Conservation (phyloP, 2,113 vertebrate genomes). For the Saimiri boliviensis region DNA sequence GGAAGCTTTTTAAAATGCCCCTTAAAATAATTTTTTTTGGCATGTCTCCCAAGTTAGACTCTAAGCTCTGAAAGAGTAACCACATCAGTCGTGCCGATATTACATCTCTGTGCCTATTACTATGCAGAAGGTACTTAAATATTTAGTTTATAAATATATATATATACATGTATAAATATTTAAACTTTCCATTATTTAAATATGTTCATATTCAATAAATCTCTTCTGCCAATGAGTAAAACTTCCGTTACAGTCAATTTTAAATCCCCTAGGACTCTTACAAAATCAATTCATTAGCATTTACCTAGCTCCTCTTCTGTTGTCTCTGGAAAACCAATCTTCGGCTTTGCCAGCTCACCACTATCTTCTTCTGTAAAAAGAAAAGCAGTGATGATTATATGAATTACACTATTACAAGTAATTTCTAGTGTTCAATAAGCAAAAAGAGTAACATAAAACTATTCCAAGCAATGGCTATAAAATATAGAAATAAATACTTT, state of each 20-base stretch:
- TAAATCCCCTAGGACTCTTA: neutral
- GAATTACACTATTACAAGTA: neutral
- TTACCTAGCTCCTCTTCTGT: conserved; percentile 83
- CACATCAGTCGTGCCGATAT: neutral
- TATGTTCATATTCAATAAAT: neutral
- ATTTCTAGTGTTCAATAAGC: neutral
- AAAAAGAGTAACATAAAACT: neutral
- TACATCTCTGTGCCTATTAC: neutral
- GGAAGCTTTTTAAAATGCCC: neutral
- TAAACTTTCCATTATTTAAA: neutral
- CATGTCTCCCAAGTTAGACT: neutral
- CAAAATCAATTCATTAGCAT: neutral
- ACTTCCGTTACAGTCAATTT: neutral
- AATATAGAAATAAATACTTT: neutral
- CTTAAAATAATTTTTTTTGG: neutral
- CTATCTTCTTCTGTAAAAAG: conserved; percentile 85
- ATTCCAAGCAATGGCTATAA: neutral
- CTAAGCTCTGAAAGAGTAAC: neutral
- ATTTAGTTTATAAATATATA: neutral
- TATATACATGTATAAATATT: neutral
- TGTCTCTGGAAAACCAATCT: conserved; percentile 84
- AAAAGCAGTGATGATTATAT: neutral
- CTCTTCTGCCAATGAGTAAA: neutral
- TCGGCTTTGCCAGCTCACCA: conserved; percentile 86
- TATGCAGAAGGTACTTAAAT: neutral